phyloP scores from a whole-genome alignment of 1,140 invertebrate species.

The Eumaeus atala region DNA sequence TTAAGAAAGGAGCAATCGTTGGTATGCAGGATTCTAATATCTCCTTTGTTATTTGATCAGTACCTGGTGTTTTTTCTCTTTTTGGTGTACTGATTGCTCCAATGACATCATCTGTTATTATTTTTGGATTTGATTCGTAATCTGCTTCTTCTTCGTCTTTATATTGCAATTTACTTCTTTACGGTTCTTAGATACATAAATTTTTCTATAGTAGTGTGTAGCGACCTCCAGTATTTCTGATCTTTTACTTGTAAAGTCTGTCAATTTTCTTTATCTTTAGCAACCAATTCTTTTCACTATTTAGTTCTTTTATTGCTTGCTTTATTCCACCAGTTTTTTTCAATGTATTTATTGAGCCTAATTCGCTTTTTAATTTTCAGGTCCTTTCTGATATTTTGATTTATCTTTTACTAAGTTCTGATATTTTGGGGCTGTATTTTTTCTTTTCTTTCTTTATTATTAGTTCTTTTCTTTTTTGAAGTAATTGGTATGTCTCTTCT shows the following conservation, averaged over 20 bases:
- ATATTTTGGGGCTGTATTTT: constrained; percentile 23
- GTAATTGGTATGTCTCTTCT: constrained; percentile 24
- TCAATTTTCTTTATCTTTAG: constrained; percentile 21
- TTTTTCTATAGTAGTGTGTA: constrained; percentile 22
- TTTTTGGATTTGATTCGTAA: constrained; percentile 9
- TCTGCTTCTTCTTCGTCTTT: neutral
- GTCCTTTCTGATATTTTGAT: constrained; percentile 26
- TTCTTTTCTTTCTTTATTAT: constrained; percentile 22
- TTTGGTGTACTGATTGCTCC: constrained; percentile 24
- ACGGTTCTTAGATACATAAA: constrained; percentile 13
- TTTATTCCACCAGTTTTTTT: constrained; percentile 22
- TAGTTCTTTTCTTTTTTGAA: constrained; percentile 26
- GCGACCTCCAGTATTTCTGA: constrained; percentile 19
- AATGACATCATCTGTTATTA: constrained; percentile 16
- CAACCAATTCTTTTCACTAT: constrained; percentile 29
- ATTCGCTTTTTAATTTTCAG: constrained; percentile 17
- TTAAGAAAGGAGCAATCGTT: constrained; percentile 19
- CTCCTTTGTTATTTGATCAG: constrained; percentile 25
- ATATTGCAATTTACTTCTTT: neutral
- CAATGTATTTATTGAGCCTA: constrained; percentile 23
- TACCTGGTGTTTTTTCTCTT: constrained; percentile 23
- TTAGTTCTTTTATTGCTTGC: constrained; percentile 28
- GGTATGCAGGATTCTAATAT: constrained; percentile 14
- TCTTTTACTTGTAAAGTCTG: constrained; percentile 5
- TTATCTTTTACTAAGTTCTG: constrained; percentile 25